These are phyloP conservation scores for Magallana ariakensis DNA, from an alignment of 1,140 invertebrate species.

Conservation along the genomic window DNA sequence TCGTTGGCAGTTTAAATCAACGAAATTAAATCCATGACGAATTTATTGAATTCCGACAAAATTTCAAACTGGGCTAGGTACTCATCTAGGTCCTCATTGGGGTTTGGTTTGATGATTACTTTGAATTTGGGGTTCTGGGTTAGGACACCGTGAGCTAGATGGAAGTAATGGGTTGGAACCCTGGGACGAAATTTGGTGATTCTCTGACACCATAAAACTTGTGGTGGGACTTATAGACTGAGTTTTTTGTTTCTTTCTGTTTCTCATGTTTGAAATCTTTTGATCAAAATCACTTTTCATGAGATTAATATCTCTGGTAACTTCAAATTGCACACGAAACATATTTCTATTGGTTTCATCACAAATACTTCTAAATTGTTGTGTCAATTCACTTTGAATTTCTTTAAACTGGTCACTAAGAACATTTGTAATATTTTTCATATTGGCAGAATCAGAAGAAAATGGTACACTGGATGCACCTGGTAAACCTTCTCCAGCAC, in stretches of 20 bases:
- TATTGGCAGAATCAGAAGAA: background rate
- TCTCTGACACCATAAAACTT: background rate
- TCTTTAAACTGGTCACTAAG: background rate
- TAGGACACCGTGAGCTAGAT: background rate
- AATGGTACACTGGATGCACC: background rate
- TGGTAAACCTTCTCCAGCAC: too few species aligned
- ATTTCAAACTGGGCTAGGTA: constrained; percentile 53
- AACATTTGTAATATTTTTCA: background rate
- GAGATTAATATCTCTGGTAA: background rate
- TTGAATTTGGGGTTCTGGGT: background rate
- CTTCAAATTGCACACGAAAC: background rate
- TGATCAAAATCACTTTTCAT: too few species aligned
- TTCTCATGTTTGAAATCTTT: background rate
- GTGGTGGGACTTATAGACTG: background rate
- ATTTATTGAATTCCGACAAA: constrained; percentile 44
- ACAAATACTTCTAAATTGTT: background rate
- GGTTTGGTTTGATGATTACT: background rate
- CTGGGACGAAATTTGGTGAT: background rate
- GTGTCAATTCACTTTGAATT: background rate
- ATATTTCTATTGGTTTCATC: background rate
- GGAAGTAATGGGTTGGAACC: background rate
- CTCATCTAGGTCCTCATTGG: constrained; percentile 41
- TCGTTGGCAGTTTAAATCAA: too few species aligned
- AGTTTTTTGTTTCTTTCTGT: background rate
- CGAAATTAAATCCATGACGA: too few species aligned